Evolutionary conservation across 2,113 vertebrate genomes (phyloP).

Genomic region (Trematomus loennbergii): DNA sequence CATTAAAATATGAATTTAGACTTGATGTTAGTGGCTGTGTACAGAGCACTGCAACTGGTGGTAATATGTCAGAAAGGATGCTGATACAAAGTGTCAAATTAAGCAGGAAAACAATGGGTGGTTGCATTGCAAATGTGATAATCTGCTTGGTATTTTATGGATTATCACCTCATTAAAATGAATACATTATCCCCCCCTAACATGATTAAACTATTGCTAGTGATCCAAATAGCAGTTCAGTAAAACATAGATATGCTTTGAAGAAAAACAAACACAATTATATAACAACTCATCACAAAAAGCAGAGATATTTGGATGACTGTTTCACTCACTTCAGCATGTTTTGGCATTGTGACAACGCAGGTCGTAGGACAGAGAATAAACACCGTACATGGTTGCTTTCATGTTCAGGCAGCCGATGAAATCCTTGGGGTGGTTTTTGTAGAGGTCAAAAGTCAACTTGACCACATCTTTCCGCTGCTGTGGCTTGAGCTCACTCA

Average conservation of each 20-base stretch:
- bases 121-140: neutral
- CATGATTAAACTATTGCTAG: conserved; percentile 1
- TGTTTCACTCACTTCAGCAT: conserved; percentile 69
- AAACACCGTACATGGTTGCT: conserved; percentile 92
- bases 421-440: conserved; percentile 91
- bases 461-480: conserved; percentile 90
- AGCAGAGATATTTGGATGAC: neutral
- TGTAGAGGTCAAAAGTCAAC: conserved; percentile 94
- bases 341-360: conserved; percentile 87
- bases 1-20: neutral
- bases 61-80: neutral
- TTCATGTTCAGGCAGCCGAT: conserved; percentile 94
- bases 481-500: conserved; percentile 64
- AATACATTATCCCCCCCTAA: neutral
- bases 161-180: conserved; percentile 10
- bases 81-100: neutral
- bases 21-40: conserved; percentile 1
- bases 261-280: neutral
- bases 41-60: neutral
- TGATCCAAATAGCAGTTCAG: neutral
- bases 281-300: neutral
- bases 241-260: neutral
- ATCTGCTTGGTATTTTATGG: conserved; percentile 7
- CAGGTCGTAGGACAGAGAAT: conserved; percentile 92
- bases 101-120: neutral